These are phyloP conservation scores for Parapsyche elsis DNA, from an alignment of 1,140 invertebrate species.

Conservation along the genomic window DNA sequence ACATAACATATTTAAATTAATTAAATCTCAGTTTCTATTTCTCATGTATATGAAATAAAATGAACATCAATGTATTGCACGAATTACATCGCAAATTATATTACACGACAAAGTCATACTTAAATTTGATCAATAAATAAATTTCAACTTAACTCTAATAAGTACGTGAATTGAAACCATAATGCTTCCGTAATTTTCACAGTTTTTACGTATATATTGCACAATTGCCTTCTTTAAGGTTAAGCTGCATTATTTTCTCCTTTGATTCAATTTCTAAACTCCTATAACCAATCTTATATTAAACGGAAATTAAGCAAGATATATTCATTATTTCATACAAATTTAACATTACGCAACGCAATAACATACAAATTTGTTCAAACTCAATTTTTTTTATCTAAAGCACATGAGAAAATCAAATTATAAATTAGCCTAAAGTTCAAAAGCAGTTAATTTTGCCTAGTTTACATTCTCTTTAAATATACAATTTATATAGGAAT, in stretches of 20 bases:
- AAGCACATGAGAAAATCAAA: not conserved
- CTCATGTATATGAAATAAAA: too few species aligned
- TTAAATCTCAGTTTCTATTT: too few species aligned
- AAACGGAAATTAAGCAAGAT: slow-evolving; percentile 5
- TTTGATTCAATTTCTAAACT: not conserved
- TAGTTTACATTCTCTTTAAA: not conserved
- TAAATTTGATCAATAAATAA: too few species aligned
- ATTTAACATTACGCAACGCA: not conserved
- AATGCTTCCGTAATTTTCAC: too few species aligned
- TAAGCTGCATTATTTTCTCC: not conserved
- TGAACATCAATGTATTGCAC: too few species aligned
- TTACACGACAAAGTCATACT: too few species aligned
- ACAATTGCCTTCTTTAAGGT: too few species aligned
- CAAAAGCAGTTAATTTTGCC: slow-evolving; percentile 14
- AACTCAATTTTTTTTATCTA: slow-evolving; percentile 4
- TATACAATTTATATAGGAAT: slow-evolving; percentile 15
- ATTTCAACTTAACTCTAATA: too few species aligned
- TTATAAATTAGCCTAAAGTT: not conserved
- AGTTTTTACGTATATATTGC: too few species aligned
- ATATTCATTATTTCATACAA: not conserved
- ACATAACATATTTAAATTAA: too few species aligned
- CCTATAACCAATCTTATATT: slow-evolving; percentile 1
- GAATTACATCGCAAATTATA: too few species aligned
- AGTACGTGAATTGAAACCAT: too few species aligned
- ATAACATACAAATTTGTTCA: not conserved